A percentile compares a stretch with the other conserved stretches of the same genome.
Evolutionary conservation across 2,113 vertebrate genomes (phyloP).

Genomic region (Archilochus colubris): DNA sequence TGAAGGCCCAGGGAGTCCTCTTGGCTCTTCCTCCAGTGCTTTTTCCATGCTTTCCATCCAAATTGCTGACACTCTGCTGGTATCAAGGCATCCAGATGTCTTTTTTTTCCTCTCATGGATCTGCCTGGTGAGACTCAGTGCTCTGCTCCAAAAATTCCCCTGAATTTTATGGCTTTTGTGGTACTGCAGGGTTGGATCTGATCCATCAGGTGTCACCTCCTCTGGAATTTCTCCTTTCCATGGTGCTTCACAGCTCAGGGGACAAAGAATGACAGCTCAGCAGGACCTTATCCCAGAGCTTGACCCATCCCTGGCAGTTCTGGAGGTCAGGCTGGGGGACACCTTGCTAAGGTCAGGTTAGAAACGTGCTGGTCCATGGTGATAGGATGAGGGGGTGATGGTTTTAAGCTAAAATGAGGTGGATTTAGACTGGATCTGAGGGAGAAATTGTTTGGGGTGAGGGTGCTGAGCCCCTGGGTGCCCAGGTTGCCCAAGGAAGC

Average conservation of each 20-base stretch:
- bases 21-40: background rate
- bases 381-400: no score
- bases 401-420: no score
- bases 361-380: no score
- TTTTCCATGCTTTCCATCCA: background rate
- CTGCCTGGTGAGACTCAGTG: background rate
- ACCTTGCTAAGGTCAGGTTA: no score
- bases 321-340: no score
- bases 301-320: no score
- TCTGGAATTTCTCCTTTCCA: background rate
- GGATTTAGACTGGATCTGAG: no score
- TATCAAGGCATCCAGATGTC: background rate
- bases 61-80: background rate
- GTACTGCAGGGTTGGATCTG: background rate
- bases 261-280: background rate
- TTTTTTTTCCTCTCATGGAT: background rate
- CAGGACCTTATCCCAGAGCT: background rate
- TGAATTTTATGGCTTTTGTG: background rate
- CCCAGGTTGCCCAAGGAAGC: no score
- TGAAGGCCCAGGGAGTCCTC: background rate
- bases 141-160: background rate
- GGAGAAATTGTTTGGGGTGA: no score
- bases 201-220: background rate
- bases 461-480: no score
- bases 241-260: rapidly evolving